These are phyloP conservation scores for Caenorhabditis angaria DNA, from an alignment of 2,888 invertebrate species.

Conservation along the genomic window DNA sequence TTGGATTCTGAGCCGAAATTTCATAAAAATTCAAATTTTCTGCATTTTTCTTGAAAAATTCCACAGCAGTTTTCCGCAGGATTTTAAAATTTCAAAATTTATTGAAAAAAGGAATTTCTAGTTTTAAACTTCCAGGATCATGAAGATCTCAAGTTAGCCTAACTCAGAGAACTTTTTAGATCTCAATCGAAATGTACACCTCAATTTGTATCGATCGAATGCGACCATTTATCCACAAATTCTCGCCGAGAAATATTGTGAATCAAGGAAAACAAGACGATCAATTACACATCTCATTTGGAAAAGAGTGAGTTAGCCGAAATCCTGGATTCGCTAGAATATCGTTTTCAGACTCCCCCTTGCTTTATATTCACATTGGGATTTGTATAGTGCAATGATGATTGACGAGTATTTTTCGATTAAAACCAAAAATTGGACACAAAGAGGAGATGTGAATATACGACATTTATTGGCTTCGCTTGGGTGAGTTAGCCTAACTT, in stretches of 20 bases:
- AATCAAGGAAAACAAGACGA: slow-evolving; percentile 60
- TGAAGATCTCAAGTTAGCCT: too few relatives aligned
- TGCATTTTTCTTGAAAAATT: background rate
- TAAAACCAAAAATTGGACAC: slow-evolving; percentile 64
- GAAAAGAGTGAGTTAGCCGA: slow-evolving; percentile 50
- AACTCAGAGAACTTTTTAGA: slow-evolving; percentile 37
- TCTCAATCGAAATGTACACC: slow-evolving; percentile 61
- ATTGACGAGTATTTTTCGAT: slow-evolving; percentile 63
- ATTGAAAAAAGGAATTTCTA: too few relatives aligned
- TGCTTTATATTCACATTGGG: slow-evolving; percentile 66
- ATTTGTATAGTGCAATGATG: slow-evolving; percentile 60
- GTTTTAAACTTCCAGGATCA: too few relatives aligned
- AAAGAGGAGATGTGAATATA: slow-evolving; percentile 60
- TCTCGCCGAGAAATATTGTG: slow-evolving; percentile 40
- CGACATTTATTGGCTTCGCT: slow-evolving; percentile 51
- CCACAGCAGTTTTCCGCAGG: background rate
- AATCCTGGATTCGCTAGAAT: background rate
- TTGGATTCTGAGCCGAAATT: background rate
- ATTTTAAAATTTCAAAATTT: background rate
- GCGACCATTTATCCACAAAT: slow-evolving; percentile 55
- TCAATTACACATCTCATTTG: slow-evolving; percentile 60
- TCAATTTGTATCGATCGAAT: slow-evolving; percentile 58
- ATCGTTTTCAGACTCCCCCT: slow-evolving; percentile 54
- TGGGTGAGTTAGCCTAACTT: slow-evolving; percentile 28
- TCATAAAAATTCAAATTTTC: background rate